Evolutionary conservation across 2,113 vertebrate genomes (phyloP).

Genomic region (Dromiciops gliroides): DNA sequence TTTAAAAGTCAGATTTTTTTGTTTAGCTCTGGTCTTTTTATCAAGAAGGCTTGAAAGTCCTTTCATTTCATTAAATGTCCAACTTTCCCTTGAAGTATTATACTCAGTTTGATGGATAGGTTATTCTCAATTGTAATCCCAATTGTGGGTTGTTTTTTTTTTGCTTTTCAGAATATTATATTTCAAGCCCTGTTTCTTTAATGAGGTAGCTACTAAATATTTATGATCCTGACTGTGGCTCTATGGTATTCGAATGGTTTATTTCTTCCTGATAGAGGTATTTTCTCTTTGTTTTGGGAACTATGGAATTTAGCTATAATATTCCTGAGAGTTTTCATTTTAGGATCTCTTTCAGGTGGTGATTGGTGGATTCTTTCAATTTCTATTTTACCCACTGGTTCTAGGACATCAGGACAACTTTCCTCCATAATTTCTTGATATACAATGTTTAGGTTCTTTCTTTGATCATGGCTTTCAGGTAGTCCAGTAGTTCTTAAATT

Average conservation of each 20-base stretch:
- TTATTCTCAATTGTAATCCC: neutral
- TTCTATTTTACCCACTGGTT: neutral
- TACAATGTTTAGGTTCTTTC: no score
- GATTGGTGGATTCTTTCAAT: neutral
- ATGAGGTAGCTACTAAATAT: neutral
- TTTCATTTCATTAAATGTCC: neutral
- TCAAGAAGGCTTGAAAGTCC: neutral
- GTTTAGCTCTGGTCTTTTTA: neutral
- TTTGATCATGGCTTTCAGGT: neutral
- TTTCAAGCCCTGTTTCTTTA: neutral
- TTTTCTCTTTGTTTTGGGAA: neutral
- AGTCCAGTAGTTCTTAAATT: neutral
- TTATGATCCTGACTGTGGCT: neutral
- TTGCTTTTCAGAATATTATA: neutral
- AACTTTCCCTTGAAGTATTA: neutral
- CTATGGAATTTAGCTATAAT: neutral
- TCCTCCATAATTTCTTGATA: neutral
- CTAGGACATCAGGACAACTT: neutral
- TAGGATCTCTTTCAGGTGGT: neutral
- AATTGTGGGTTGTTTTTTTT: no score
- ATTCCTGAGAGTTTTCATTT: neutral
- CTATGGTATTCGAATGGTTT: neutral
- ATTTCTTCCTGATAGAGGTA: neutral
- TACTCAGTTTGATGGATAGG: neutral
- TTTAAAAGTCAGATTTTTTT: neutral